A percentile compares a stretch with the other conserved stretches of the same genome.
phyloP scores from a whole-genome alignment of 2,797 vertebrate species.

The Hylomyscus alleni region DNA sequence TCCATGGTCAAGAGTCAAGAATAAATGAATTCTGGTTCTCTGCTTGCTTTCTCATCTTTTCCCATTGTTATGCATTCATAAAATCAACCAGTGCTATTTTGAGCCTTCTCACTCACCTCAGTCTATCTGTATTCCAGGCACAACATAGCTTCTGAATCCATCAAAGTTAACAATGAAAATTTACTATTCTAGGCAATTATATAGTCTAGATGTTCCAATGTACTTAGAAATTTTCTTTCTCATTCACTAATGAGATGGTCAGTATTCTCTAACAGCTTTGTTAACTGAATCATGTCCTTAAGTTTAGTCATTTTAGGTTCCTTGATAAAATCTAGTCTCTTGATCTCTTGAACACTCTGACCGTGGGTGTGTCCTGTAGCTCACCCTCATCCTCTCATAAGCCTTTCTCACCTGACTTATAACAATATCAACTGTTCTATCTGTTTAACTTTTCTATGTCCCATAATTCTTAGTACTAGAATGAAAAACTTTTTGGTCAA shows the following conservation, averaged over 20 bases:
- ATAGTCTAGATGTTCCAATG: not conserved
- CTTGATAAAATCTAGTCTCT: not conserved
- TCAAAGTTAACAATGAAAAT: not conserved
- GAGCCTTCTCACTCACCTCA: not conserved
- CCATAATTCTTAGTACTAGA: not conserved
- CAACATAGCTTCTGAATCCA: not conserved
- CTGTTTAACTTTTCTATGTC: not conserved
- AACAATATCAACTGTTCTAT: not conserved
- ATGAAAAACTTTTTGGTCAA: not conserved
- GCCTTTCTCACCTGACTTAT: too few relatives aligned
- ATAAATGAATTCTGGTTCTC: not conserved
- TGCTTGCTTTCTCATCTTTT: not conserved
- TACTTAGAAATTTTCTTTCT: not conserved
- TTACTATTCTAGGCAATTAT: not conserved
- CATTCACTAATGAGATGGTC: not conserved
- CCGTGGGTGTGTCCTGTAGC: accelerated
- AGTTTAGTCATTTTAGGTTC: not conserved
- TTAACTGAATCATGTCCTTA: not conserved
- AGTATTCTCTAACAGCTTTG: not conserved
- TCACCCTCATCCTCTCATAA: not conserved
- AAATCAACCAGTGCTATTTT: not conserved
- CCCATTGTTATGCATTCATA: not conserved
- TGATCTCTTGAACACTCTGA: not conserved
- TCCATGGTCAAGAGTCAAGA: not conserved
- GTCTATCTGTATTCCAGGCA: not conserved